Conservation (phyloP, 2,888 invertebrate genomes). For the Lycia hirtaria region DNA sequence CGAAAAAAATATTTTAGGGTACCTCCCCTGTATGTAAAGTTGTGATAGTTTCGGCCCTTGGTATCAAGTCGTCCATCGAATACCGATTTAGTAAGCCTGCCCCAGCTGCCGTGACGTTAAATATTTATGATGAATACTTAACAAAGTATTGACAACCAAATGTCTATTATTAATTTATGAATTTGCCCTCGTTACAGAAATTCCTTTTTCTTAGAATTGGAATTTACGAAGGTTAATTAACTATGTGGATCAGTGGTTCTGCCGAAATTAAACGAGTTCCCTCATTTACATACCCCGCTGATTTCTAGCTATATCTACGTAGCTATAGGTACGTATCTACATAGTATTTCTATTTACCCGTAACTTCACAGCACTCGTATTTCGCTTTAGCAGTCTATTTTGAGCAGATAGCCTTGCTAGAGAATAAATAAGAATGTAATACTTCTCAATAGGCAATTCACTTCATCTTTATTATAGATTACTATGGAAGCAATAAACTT, state of each 20-base stretch:
- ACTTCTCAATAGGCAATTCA: background rate
- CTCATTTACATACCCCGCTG: conserved; percentile 36
- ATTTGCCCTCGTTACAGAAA: conserved; percentile 30
- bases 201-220: conserved; percentile 32
- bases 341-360: conserved; percentile 18
- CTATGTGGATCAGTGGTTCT: conserved; percentile 31
- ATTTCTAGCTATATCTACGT: conserved; percentile 30
- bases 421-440: conserved; percentile 16
- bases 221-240: conserved; percentile 35
- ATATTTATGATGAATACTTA: conserved; percentile 30
- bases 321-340: too few species aligned
- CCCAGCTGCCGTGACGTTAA: conserved; percentile 1
- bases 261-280: conserved; percentile 36
- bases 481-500: background rate
- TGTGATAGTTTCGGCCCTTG: background rate
- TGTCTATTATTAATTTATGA: conserved; percentile 20
- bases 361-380: conserved; percentile 21
- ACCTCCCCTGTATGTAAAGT: background rate
- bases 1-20: too few species aligned
- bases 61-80: background rate
- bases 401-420: conserved; percentile 15
- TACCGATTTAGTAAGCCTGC: background rate
- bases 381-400: conserved; percentile 21
- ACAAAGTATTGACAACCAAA: conserved; percentile 22
- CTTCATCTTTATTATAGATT: background rate